Conservation (phyloP, 2,888 invertebrate species). For the Ryuthela nishihirai region DNA sequence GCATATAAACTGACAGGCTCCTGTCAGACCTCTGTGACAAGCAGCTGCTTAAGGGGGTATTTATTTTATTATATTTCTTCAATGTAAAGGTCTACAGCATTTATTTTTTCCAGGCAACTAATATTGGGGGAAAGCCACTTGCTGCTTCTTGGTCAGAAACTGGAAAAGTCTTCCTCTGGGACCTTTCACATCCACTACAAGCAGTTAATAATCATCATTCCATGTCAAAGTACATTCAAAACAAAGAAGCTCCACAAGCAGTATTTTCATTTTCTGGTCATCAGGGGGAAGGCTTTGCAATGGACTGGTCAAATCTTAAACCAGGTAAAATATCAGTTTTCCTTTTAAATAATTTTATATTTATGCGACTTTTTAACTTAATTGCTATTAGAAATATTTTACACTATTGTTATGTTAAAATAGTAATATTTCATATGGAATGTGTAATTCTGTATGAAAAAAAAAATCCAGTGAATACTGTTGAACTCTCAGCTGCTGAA, state of each 20-base stretch:
- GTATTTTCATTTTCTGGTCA: slow-evolving; percentile 87
- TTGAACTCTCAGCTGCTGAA: too few species aligned
- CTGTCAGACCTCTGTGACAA: too few species aligned
- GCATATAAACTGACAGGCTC: too few species aligned
- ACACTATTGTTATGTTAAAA: neutral
- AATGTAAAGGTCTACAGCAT: too few species aligned
- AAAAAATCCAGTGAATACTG: too few species aligned
- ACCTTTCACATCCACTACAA: slow-evolving; percentile 73
- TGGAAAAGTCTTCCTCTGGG: slow-evolving; percentile 89
- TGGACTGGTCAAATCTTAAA: slow-evolving; percentile 84
- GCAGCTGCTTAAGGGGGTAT: too few species aligned
- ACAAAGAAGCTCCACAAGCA: slow-evolving; percentile 55
- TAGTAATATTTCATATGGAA: neutral
- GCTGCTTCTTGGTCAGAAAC: slow-evolving; percentile 96
- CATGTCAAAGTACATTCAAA: slow-evolving; percentile 47
- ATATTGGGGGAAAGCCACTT: slow-evolving; percentile 62
- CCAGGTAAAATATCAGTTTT: slow-evolving; percentile 58
- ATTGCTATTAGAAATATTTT: neutral
- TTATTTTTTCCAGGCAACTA: slow-evolving; percentile 51
- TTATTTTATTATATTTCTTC: too few species aligned
- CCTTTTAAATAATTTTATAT: neutral
- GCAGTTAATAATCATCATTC: slow-evolving; percentile 67
- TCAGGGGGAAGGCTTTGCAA: slow-evolving; percentile 85
- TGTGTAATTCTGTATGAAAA: too few species aligned
- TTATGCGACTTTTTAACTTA: neutral